phyloP scores from a whole-genome alignment of 2,797 vertebrate species.

The Tenualosa thibaudeaui region DNA sequence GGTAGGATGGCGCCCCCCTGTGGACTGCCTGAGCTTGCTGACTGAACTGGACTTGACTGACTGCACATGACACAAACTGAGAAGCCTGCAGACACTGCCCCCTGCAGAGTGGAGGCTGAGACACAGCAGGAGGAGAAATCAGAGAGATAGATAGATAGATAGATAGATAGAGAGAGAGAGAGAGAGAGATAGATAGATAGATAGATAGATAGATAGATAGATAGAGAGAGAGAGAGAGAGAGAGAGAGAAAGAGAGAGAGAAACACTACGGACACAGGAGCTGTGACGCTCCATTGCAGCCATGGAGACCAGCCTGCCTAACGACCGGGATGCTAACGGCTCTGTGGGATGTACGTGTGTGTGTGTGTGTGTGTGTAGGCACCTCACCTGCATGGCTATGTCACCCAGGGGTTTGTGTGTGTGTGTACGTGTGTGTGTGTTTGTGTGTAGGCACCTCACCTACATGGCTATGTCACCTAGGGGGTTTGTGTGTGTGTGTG shows the following conservation, averaged over 20 bases:
- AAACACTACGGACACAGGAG: slow-evolving; percentile 21
- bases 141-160: slow-evolving; percentile 40
- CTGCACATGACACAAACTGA: not conserved
- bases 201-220: too few relatives aligned
- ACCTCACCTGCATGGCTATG: too few relatives aligned
- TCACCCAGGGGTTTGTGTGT: not conserved
- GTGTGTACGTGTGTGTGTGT: not conserved
- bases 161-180: slow-evolving; percentile 55
- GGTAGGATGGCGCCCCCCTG: not conserved
- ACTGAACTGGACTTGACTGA: not conserved
- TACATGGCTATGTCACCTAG: too few relatives aligned
- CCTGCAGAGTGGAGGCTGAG: not conserved
- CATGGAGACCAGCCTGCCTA: slow-evolving; percentile 71
- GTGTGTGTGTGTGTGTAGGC: not conserved
- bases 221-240: too few relatives aligned
- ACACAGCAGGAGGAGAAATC: not conserved
- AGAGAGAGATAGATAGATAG: slow-evolving; percentile 41
- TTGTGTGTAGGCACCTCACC: too few relatives aligned
- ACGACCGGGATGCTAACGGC: not conserved
- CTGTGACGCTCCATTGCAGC: slow-evolving; percentile 44
- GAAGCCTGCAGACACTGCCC: not conserved
- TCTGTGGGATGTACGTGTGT: not conserved
- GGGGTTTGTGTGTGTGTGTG: too few relatives aligned
- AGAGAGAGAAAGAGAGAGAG: not conserved
- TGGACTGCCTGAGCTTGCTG: not conserved